phyloP scores from a whole-genome alignment of 2,113 vertebrate species.

The Choloepus hoffmanni region DNA sequence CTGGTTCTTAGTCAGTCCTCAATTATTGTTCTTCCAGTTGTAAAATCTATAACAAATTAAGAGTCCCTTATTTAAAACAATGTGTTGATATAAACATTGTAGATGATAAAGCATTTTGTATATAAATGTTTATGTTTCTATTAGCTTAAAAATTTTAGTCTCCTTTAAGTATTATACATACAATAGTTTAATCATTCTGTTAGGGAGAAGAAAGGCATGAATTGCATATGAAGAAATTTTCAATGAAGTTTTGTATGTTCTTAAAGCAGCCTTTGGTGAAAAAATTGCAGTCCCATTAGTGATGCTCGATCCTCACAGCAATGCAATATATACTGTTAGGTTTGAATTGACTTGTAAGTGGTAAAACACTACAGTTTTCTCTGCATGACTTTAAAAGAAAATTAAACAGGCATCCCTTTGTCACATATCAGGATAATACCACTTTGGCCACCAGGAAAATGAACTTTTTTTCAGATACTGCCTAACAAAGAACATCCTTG shows the following conservation, averaged over 20 bases:
- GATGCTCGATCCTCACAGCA: neutral
- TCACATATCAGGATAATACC: neutral
- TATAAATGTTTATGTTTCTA: constrained; percentile 39
- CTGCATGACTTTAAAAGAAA: neutral
- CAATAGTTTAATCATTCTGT: constrained; percentile 40
- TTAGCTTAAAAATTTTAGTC: neutral
- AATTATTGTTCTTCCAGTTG: neutral
- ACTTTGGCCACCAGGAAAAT: neutral
- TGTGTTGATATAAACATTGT: neutral
- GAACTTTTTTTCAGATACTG: neutral
- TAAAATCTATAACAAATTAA: neutral
- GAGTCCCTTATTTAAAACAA: neutral
- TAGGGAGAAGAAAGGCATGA: neutral
- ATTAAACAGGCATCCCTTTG: neutral
- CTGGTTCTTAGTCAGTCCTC: neutral
- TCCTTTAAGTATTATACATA: neutral
- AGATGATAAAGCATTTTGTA: neutral
- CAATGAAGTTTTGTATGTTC: neutral
- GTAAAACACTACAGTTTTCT: neutral
- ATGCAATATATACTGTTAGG: neutral
- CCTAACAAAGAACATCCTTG: neutral
- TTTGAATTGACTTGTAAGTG: neutral
- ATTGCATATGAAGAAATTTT: neutral
- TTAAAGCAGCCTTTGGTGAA: neutral
- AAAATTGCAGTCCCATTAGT: neutral